These are phyloP conservation scores for Heliocidaris tuberculata DNA, from an alignment of 35 echinoderm and acorn worm genomes.

Conservation along the genomic window DNA sequence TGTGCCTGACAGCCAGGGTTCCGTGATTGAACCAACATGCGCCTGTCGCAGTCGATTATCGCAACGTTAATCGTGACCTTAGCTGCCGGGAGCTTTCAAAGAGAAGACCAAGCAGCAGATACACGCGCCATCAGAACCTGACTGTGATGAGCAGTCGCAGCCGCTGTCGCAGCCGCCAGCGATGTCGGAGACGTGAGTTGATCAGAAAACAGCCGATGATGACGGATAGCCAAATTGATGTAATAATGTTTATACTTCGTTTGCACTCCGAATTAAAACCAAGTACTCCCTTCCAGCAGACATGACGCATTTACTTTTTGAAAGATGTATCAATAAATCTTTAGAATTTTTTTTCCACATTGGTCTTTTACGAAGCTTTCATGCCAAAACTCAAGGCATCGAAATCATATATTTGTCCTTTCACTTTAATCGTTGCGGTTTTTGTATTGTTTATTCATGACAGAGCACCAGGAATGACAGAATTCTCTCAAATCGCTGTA, in stretches of 20 bases:
- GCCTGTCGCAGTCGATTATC: conserved; percentile 25
- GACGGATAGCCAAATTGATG: neutral
- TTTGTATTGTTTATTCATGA: too few species aligned
- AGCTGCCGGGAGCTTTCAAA: neutral
- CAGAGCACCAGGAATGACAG: too few species aligned
- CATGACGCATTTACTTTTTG: neutral
- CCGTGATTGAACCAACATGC: conserved; percentile 35
- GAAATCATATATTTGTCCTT: neutral
- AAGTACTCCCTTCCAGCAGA: neutral
- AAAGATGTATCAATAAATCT: neutral
- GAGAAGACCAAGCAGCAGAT: neutral
- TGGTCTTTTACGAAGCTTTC: neutral
- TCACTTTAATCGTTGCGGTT: too few species aligned
- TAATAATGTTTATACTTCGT: neutral
- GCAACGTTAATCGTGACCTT: conserved; percentile 27
- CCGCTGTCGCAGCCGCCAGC: neutral
- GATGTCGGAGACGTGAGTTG: neutral
- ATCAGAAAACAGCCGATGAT: neutral
- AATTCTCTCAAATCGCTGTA: too few species aligned
- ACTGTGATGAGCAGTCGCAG: neutral
- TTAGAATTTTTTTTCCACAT: neutral
- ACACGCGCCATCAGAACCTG: neutral
- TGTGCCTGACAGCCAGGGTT: neutral
- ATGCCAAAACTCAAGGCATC: neutral
- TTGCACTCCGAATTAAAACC: neutral